These are phyloP conservation scores for Calyptomena viridis DNA, from an alignment of 2,113 vertebrate genomes.

Conservation along the genomic window DNA sequence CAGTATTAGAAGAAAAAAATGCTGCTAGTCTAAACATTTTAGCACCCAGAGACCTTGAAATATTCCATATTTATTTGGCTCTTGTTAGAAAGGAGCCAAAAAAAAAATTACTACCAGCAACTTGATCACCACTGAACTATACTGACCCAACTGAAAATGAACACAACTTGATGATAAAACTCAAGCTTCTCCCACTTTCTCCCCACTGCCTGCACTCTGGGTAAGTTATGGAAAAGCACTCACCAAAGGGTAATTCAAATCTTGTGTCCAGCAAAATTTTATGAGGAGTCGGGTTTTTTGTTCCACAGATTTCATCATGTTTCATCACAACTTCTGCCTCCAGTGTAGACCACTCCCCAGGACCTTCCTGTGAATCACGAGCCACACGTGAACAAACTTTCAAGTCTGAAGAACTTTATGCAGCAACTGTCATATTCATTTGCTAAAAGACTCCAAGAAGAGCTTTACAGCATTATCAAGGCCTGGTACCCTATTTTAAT, in stretches of 20 bases:
- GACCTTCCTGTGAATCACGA: slow-evolving; percentile 86
- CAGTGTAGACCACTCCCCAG: slow-evolving; percentile 89
- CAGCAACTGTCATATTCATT: neutral
- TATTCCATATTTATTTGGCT: neutral
- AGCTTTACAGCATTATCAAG: neutral
- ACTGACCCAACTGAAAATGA: neutral
- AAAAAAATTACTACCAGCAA: neutral
- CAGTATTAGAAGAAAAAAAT: neutral
- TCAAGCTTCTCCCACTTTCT: neutral
- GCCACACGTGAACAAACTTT: slow-evolving; percentile 24
- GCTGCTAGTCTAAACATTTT: neutral
- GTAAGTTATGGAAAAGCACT: slow-evolving; percentile 52
- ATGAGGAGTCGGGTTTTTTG: slow-evolving; percentile 91
- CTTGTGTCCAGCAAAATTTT: slow-evolving; percentile 90
- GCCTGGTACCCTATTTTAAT: neutral
- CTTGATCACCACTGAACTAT: neutral
- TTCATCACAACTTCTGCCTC: slow-evolving; percentile 95
- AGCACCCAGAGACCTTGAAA: neutral
- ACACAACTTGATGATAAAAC: neutral
- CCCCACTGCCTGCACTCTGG: neutral
- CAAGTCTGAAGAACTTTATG: neutral
- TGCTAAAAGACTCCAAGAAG: neutral
- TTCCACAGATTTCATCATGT: slow-evolving; percentile 94
- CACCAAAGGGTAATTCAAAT: slow-evolving; percentile 96
- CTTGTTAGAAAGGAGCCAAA: neutral